These are phyloP conservation scores for Exocentrus adspersus DNA, from an alignment of 2,888 invertebrate species.

Conservation along the genomic window DNA sequence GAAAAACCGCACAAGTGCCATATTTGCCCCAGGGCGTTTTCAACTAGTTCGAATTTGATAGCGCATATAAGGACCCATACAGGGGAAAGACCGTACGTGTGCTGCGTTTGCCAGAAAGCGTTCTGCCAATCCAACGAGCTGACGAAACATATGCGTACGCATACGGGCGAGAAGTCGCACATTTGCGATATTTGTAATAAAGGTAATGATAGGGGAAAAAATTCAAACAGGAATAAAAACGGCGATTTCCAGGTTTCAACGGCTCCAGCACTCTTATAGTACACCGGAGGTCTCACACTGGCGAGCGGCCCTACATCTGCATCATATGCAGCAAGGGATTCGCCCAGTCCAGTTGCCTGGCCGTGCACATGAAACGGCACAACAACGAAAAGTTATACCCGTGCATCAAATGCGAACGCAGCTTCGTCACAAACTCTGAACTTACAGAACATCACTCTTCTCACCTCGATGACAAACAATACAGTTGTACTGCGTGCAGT, in stretches of 20 bases:
- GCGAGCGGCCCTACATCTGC: constrained; percentile 61
- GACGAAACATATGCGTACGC: constrained; percentile 64
- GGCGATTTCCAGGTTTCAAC: constrained; percentile 59
- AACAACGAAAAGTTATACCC: constrained; percentile 53
- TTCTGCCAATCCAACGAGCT: constrained; percentile 64
- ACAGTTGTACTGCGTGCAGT: constrained; percentile 31
- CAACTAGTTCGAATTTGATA: constrained; percentile 64
- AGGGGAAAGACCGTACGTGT: constrained; percentile 63
- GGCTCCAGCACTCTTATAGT: constrained; percentile 61
- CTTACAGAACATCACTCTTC: constrained; percentile 20
- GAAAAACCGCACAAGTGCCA: constrained; percentile 64
- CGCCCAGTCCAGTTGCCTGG: constrained; percentile 62
- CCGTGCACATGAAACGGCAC: constrained; percentile 62
- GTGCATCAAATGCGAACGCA: constrained; percentile 42
- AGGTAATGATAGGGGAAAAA: no score
- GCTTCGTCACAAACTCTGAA: constrained; percentile 23
- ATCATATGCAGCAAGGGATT: constrained; percentile 60
- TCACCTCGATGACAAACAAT: constrained; percentile 27
- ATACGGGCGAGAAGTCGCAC: constrained; percentile 65
- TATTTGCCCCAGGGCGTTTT: constrained; percentile 63
- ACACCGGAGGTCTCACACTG: constrained; percentile 61
- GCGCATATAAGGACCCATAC: constrained; percentile 64
- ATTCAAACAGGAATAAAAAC: no score
- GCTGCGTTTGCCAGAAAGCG: constrained; percentile 63
- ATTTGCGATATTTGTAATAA: constrained; percentile 64